Base-by-base conservation (phyloP, 35 echinoderm and acorn worm species). In the Apostichopus japonicus region DNA sequence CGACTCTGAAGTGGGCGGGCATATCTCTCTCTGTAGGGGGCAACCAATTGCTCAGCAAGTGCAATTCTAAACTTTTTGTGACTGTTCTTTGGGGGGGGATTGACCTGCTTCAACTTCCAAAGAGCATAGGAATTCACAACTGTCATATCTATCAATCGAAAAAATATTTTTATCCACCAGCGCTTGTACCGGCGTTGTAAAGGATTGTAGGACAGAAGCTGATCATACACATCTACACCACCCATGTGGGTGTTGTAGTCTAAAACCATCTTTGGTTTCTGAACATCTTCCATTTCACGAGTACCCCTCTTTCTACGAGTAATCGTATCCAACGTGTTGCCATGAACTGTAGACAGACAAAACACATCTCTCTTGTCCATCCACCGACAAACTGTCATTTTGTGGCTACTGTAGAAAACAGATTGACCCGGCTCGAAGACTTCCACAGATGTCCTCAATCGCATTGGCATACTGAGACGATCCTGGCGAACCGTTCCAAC, bases 321-420 rank as follows among this genome's bases (percentile, higher is more conserved):
- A n/a, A 71, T 73, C 86, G 6, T 14, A 23, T 88, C n/a, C 86
- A 54, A n/a, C 1, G 61, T 19, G 67, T 88, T 88, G 9, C 86
- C 86, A 88, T 88, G 86, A 8, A 88, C 86, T 51, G 86, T 88
- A 17, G 86, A 88, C 53, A 88, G 22, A 24, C 62, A 88, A 65
- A 88, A 88, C 10, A 88, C 86, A 71, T 88, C 86, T 24, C 67
- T 5, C 86, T 88, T 88, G 62, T 82, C 79, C 86, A 72, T 88
- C 86, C 86, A 88, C 27, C 86, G 57, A n/a, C 86, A 88, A 67
- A 6, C 86, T 27, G 86, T 88, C 56, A 88, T 88, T n/a, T 17
- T 52, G 65, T 88, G 86, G 16, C 86, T 88, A 67, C 13, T 63
- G 2, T 67, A 23, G 59, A 88, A 88, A 88, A 88, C 15, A 24